Percentiles rank a stretch among this genome's conserved stretches.
Conservation (phyloP, 2,113 vertebrate species). For the Nothobranchius kuhntae region DNA sequence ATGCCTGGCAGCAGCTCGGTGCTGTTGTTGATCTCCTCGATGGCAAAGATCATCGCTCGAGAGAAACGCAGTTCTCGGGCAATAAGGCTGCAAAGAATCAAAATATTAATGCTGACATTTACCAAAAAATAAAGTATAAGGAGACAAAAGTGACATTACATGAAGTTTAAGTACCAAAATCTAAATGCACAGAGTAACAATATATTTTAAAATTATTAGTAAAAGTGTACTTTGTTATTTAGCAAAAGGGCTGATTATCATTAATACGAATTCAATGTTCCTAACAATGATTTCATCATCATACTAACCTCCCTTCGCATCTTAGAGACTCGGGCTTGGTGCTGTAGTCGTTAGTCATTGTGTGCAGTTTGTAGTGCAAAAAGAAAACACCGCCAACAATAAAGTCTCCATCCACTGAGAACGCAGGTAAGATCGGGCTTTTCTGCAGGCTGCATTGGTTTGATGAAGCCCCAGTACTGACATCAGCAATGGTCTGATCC, state of each 20-base stretch:
- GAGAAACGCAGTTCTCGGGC: background rate
- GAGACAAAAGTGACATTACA: too few relatives aligned
- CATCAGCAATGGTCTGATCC: background rate
- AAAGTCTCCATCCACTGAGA: constrained; percentile 71
- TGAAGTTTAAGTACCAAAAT: too few relatives aligned
- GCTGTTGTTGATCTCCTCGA: constrained; percentile 77
- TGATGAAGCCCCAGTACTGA: background rate
- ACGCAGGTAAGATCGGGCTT: constrained; percentile 35
- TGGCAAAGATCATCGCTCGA: constrained; percentile 55
- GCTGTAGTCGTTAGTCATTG: constrained; percentile 53
- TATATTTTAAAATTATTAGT: too few relatives aligned
- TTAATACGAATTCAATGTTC: too few relatives aligned
- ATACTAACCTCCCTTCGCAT: constrained; percentile 73
- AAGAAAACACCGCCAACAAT: constrained; percentile 71
- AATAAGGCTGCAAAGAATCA: background rate
- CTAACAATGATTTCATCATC: constrained; percentile 49
- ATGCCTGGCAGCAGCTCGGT: constrained; percentile 64
- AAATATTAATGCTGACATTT: background rate
- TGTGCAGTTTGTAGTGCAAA: constrained; percentile 51
- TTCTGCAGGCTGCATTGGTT: constrained; percentile 59
- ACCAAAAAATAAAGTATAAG: background rate
- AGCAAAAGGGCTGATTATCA: background rate
- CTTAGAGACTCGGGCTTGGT: constrained; percentile 45
- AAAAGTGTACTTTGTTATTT: too few relatives aligned
- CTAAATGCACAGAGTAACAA: too few relatives aligned